phyloP scores from a whole-genome alignment of 2,888 invertebrate genomes.

The Oligia fasciuncula region DNA sequence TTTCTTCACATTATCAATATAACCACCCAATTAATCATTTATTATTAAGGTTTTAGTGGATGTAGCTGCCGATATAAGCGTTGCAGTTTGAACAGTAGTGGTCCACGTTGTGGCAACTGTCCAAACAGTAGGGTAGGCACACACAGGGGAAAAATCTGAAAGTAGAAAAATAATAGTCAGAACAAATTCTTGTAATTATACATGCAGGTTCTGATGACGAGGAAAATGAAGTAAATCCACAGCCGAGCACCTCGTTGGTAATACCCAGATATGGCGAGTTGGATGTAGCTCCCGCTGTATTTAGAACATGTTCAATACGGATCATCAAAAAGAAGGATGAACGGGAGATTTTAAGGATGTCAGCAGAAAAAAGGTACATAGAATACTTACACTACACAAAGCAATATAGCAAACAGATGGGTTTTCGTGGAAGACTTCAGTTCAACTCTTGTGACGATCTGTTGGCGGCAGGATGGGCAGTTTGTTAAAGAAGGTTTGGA shows the following conservation, averaged over 20 bases:
- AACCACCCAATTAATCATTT: not conserved
- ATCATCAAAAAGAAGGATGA: not conserved
- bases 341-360: not conserved
- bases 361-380: not conserved
- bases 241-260: no score
- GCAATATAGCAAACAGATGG: slow-evolving; percentile 87
- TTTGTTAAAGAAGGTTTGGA: slow-evolving; percentile 70
- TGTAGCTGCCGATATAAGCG: slow-evolving; percentile 87
- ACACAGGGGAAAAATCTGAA: slow-evolving; percentile 89
- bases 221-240: no score
- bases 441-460: slow-evolving; percentile 82
- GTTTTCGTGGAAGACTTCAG: slow-evolving; percentile 85
- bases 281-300: no score
- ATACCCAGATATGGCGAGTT: no score
- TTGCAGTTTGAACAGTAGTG: slow-evolving; percentile 90
- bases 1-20: not conserved
- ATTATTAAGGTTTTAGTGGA: slow-evolving; percentile 19
- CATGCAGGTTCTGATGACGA: no score
- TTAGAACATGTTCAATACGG: not conserved
- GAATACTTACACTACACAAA: slow-evolving; percentile 76
- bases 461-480: slow-evolving; percentile 85
- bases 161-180: slow-evolving; percentile 31
- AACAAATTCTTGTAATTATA: not conserved
- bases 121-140: slow-evolving; percentile 89
- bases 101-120: slow-evolving; percentile 88